Evolutionary conservation across 2,113 vertebrate species (phyloP), one percentile per base, ranked within the genome.

Genomic region (Sorex araneus): DNA sequence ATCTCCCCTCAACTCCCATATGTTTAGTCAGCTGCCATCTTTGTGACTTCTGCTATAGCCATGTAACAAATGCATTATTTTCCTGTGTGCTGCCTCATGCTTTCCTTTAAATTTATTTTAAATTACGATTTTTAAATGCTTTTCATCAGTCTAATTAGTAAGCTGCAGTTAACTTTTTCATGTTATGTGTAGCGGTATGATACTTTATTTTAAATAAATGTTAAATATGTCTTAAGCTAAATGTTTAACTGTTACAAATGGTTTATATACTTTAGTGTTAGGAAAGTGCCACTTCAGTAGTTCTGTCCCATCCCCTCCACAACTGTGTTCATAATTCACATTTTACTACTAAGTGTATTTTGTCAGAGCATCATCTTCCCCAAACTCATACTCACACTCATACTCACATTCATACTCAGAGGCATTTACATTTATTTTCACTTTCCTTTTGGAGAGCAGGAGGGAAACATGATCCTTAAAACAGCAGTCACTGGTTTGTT

Each of bases 191-290:
- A 60, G 57, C 83, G 28, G 28, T 69, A 57, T 66, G 54, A 50
- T 40, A 71, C 34, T 69, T 50, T 28, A 32, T 63, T 43, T 25
- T n/a, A 13, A 12, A 50, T 28, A 80, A 60, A 19, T 28, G 25
- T 78, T 64, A 66, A 79, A 57, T 63, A 57, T 69, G 43, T 57
- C 43, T 89, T 89, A 73, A 84, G 45, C 78, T 77, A 83, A 78
- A 89, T 82, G 21, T 15, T 11, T 88, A 84, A n/a, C 32, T 74
- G 57, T 83, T 79, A 74, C 79, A 45, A 73, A 6, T 30, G 77
- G 11, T 67, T 45, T 34, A 87, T 21, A n/a, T 80, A 73, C 64
- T 54, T 34, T n/a, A 66, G 21, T 45, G 13, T 50, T 84, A 47
- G 23, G 25, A 11, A 92, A 47, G 69, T 85, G 83, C 43, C 40